Percentiles rank a stretch among this genome's conserved stretches.
phyloP scores from a whole-genome alignment of 2,113 vertebrate genomes.

The Xenus cinereus region DNA sequence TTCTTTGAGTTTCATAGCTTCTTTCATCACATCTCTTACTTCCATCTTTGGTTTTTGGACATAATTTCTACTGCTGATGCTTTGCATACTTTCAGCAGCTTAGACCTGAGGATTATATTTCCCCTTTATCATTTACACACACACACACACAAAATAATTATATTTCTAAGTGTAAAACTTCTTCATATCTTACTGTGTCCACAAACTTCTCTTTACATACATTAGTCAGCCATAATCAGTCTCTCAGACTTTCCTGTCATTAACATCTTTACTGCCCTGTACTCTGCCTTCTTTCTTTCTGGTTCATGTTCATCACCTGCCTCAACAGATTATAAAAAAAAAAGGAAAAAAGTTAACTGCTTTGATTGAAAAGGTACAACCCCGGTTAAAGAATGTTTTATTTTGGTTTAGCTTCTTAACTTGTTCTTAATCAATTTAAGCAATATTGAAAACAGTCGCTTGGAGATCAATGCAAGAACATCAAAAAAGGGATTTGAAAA shows the following conservation, averaged over 20 bases:
- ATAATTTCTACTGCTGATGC: background rate
- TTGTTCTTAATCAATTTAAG: background rate
- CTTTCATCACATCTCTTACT: background rate
- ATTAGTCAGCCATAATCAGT: background rate
- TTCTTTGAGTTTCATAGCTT: background rate
- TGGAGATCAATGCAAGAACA: background rate
- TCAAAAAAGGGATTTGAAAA: background rate
- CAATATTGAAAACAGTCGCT: slow-evolving; percentile 3
- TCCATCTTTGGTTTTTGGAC: background rate
- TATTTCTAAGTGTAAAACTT: background rate
- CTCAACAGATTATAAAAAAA: background rate
- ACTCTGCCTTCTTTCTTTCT: background rate
- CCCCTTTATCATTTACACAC: background rate
- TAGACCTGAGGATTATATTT: background rate
- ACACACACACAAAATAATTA: background rate
- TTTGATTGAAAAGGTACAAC: background rate
- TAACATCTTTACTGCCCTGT: background rate
- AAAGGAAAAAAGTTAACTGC: background rate
- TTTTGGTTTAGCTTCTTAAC: background rate
- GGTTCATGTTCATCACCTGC: background rate
- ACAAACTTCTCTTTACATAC: background rate
- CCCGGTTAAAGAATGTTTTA: background rate
- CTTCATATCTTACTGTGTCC: background rate
- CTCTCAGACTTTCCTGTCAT: background rate
- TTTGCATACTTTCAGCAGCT: background rate